phyloP scores from a whole-genome alignment of 2,888 invertebrate species.

The Ectemnius lituratus region DNA sequence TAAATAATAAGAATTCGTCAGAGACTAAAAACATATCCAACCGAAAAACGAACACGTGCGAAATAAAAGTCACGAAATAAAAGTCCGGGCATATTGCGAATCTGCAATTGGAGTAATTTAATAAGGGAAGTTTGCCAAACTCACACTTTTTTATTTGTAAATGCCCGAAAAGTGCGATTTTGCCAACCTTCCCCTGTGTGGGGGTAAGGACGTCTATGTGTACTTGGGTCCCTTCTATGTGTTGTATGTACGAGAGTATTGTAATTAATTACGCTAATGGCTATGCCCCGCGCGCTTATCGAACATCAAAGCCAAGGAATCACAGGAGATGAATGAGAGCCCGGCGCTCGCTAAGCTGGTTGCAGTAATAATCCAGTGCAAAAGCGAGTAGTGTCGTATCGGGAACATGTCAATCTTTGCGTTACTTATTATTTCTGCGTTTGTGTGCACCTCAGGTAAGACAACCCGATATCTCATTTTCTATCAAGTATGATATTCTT shows the following conservation, averaged over 20 bases:
- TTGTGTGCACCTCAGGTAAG: slow-evolving; percentile 59
- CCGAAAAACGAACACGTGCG: too few species aligned
- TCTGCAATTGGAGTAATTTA: too few species aligned
- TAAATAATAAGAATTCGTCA: too few species aligned
- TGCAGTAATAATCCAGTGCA: slow-evolving; percentile 68
- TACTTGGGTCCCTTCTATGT: neutral
- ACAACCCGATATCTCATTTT: slow-evolving; percentile 1
- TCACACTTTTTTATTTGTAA: too few species aligned
- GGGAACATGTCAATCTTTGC: slow-evolving; percentile 58
- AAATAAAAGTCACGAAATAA: too few species aligned
- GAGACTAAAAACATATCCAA: too few species aligned
- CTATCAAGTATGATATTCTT: too few species aligned
- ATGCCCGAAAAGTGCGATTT: too few species aligned
- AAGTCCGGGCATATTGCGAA: too few species aligned
- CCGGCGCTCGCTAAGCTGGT: slow-evolving; percentile 56
- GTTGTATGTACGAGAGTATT: slow-evolving; percentile 27
- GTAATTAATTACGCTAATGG: slow-evolving; percentile 61
- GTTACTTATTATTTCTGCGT: slow-evolving; percentile 51
- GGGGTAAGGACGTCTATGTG: too few species aligned
- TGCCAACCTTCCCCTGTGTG: too few species aligned
- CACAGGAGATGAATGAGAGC: slow-evolving; percentile 63
- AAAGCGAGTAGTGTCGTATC: slow-evolving; percentile 54
- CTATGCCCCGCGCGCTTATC: slow-evolving; percentile 51
- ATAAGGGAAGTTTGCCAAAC: too few species aligned
- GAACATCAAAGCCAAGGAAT: slow-evolving; percentile 61